phyloP scores from a whole-genome alignment of 2,888 invertebrate genomes.

The Andrena marginata region DNA sequence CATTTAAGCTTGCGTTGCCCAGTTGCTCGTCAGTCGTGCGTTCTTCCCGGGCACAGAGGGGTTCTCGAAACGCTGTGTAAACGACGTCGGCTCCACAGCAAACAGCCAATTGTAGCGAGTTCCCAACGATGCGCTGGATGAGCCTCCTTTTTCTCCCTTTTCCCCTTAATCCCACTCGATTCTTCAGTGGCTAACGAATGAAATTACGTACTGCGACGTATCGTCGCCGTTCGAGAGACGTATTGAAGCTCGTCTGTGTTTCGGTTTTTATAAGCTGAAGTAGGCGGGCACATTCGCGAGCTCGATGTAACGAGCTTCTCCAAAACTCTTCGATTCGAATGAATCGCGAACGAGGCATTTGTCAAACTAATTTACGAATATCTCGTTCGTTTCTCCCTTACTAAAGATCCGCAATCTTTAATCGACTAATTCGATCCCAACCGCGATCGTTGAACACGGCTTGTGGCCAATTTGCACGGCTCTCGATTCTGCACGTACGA shows the following conservation, averaged over 20 bases:
- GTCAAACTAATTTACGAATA: too few relatives aligned
- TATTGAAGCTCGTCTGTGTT: too few relatives aligned
- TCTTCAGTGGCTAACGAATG: not conserved
- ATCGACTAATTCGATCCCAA: too few relatives aligned
- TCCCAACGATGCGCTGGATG: slow-evolving; percentile 2
- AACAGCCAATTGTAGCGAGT: slow-evolving; percentile 12
- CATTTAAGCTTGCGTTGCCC: slow-evolving; percentile 24
- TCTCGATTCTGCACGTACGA: slow-evolving; percentile 42
- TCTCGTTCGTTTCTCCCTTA: too few relatives aligned
- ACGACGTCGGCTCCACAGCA: slow-evolving; percentile 14
- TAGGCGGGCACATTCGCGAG: too few relatives aligned
- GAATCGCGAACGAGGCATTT: too few relatives aligned
- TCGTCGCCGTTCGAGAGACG: not conserved
- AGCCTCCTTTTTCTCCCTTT: not conserved
- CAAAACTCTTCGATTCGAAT: too few relatives aligned
- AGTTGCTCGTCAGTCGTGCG: not conserved
- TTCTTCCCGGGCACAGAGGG: slow-evolving; percentile 23
- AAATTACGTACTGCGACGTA: not conserved
- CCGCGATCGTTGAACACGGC: slow-evolving; percentile 42
- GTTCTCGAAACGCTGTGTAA: slow-evolving; percentile 29
- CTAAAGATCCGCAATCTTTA: too few relatives aligned
- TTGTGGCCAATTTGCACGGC: slow-evolving; percentile 48
- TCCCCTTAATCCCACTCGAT: not conserved
- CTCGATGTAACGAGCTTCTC: too few relatives aligned
- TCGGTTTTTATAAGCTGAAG: too few relatives aligned